These are phyloP conservation scores for Pseudopleuronectes americanus DNA, from an alignment of 2,797 vertebrate genomes.

Conservation along the genomic window DNA sequence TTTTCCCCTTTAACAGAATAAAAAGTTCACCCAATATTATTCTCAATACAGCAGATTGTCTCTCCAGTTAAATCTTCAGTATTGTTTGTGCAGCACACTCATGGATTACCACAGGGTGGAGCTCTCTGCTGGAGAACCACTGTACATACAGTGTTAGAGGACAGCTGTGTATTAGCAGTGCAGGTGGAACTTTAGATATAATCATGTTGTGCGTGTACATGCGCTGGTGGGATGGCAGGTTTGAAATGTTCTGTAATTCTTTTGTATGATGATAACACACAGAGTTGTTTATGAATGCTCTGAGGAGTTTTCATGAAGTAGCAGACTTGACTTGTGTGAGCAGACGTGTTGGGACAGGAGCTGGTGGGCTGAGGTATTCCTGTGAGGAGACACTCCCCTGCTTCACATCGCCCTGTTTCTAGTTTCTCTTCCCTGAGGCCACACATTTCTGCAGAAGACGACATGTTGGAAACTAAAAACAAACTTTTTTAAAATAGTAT, in stretches of 20 bases:
- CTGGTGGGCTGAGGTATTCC: constrained; percentile 31
- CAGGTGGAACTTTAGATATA: neutral
- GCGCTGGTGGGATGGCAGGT: too few relatives aligned
- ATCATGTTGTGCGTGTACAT: neutral
- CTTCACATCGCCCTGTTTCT: neutral
- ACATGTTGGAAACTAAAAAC: neutral
- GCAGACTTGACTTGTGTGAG: neutral
- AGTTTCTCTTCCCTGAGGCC: constrained; percentile 36
- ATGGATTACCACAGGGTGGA: constrained; percentile 40
- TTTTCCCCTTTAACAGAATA: too few relatives aligned
- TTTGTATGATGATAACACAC: neutral
- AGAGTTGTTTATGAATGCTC: neutral
- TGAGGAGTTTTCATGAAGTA: neutral
- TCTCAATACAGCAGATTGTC: too few relatives aligned
- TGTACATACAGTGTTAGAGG: too few relatives aligned
- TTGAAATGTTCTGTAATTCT: neutral
- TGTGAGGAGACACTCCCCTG: constrained; percentile 21
- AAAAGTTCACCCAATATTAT: too few relatives aligned
- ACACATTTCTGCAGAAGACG: constrained; percentile 37
- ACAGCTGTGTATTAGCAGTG: neutral
- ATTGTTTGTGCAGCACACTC: neutral
- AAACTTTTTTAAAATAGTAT: neutral
- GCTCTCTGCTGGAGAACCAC: constrained; percentile 24
- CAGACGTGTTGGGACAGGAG: constrained; percentile 62
- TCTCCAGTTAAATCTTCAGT: neutral